Base-by-base conservation (phyloP, 2,797 vertebrate genomes). In the Brachyrhaphis roseni region DNA sequence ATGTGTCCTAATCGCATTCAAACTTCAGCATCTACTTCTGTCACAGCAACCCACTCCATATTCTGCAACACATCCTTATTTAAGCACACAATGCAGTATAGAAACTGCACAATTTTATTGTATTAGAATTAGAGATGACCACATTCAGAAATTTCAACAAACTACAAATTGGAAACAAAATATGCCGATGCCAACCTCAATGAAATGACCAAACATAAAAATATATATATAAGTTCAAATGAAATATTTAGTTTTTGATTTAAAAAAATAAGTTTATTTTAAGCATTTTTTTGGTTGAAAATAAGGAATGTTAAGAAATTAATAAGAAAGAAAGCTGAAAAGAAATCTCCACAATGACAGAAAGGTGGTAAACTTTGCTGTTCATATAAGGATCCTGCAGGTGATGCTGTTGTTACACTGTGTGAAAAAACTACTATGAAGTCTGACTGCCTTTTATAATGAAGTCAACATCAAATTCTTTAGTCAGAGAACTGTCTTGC, bases 401-500 rank as follows among this genome's bases (percentile, higher is more conserved):
- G 91, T 88, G 93, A 59, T 77, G 92, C 92, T 94, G 84, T 66
- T 87, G 93, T 49, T 59, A 78, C 92, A 91, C 83, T 45, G 36
- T 78, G 59, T 83, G 47, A 76, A 82, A 28, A 18, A 4, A 80
- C 72, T 28, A 55, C 78, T n/a, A 77, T 53, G 34, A 59, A 80
- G 51, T 43, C 57, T 88, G 74, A 83, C 36, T 77, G 62, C 74
- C 51, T 79, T 53, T 7, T 41, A 80, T 59, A 68, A 55, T 76
- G 12, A 43, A 57, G 43, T 62, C 23, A n/a, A 43, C 66, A n/a
- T 46, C 3, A 72, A 72, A 28, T 46, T 12, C n/a, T n/a, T 18
- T 8, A 15, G 43, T 45, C 68, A 28, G 68, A n/a, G 41, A 71
- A 28, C 26, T 0, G 0, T 8, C 26, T 18, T 72, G 13, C 28